Percentiles rank a stretch among this genome's conserved stretches.
These are phyloP conservation scores for Stylophora pistillata DNA, from an alignment of 64 coral and sea anemone genomes.

Conservation along the genomic window DNA sequence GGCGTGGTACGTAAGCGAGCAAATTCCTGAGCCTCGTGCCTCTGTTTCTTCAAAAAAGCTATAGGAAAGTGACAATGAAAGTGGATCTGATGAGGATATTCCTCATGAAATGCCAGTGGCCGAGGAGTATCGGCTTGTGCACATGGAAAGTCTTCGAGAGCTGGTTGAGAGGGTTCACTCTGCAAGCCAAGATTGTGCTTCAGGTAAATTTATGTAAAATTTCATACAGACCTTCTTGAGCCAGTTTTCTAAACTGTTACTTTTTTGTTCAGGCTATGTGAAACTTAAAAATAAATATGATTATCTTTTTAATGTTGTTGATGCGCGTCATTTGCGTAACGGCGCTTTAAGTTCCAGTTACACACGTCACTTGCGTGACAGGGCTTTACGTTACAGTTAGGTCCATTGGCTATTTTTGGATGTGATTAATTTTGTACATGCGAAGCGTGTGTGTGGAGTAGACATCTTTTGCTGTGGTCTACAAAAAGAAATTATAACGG, in stretches of 20 bases:
- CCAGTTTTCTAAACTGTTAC: neutral
- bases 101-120: slow-evolving; percentile 4
- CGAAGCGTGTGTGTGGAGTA: too few relatives aligned
- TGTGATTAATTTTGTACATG: too few relatives aligned
- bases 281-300: neutral
- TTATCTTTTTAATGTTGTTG: neutral
- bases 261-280: neutral
- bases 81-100: slow-evolving; percentile 44
- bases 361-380: too few relatives aligned
- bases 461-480: too few relatives aligned
- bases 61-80: neutral
- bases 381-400: too few relatives aligned
- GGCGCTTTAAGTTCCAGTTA: too few relatives aligned
- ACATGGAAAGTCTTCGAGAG: slow-evolving; percentile 30
- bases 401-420: too few relatives aligned
- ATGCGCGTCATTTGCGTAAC: too few relatives aligned
- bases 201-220: slow-evolving; percentile 22
- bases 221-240: neutral
- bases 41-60: slow-evolving; percentile 54
- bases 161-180: slow-evolving; percentile 36
- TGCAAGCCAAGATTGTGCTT: slow-evolving; percentile 5
- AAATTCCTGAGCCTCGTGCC: slow-evolving; percentile 26
- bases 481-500: too few relatives aligned
- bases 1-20: slow-evolving; percentile 31
- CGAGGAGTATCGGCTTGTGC: slow-evolving; percentile 41